Evolutionary conservation across 2,888 invertebrate genomes (phyloP).

Genomic region (Dinocampus coccinellae): DNA sequence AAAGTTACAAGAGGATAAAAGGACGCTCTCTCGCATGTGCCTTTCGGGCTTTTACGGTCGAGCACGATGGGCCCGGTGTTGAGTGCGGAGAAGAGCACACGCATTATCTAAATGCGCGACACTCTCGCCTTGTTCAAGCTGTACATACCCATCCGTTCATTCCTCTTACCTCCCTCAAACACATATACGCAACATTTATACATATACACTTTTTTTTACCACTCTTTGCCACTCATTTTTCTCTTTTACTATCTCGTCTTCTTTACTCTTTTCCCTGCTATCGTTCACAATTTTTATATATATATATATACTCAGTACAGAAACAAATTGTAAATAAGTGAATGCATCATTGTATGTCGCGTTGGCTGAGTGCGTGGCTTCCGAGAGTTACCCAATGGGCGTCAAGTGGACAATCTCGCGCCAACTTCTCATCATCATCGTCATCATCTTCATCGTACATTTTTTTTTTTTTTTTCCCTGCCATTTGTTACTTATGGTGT

Average conservation of each 20-base stretch:
- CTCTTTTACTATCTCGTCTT: constrained; percentile 22
- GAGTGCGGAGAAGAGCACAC: constrained; percentile 52
- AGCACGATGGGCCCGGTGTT: constrained; percentile 42
- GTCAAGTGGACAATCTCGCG: constrained; percentile 54
- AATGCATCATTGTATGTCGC: neutral
- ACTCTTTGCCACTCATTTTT: constrained; percentile 12
- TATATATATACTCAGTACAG: constrained; percentile 40
- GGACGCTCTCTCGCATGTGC: constrained; percentile 61
- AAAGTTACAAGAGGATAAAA: constrained; percentile 68
- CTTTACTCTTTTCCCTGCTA: constrained; percentile 12
- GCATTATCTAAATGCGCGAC: constrained; percentile 67
- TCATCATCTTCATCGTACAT: constrained; percentile 9
- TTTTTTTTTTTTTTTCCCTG: neutral
- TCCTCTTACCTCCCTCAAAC: constrained; percentile 19
- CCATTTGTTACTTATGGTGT: neutral
- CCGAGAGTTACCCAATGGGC: constrained; percentile 49
- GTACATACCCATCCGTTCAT: constrained; percentile 26
- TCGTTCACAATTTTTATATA: constrained; percentile 28
- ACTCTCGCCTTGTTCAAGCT: constrained; percentile 51
- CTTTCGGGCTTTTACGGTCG: constrained; percentile 62
- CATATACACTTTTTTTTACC: neutral
- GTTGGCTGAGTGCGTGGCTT: constrained; percentile 26
- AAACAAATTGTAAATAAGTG: constrained; percentile 1
- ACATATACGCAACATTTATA: constrained; percentile 23
- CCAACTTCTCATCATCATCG: neutral